These are phyloP conservation scores for Polydrusus pterygomalis DNA, from an alignment of 2,888 invertebrate species.

Conservation along the genomic window DNA sequence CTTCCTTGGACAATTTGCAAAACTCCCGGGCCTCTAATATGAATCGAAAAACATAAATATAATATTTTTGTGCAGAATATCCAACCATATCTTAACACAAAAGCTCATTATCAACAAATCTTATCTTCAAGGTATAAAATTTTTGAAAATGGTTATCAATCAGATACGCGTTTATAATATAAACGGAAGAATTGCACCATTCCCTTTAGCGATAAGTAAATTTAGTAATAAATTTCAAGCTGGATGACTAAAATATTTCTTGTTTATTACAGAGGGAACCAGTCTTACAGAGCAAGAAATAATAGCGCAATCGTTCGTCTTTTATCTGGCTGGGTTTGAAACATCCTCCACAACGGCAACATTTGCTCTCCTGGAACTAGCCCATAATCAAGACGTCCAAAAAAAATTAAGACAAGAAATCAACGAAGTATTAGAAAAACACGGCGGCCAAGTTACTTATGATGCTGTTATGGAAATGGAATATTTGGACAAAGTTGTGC, in stretches of 20 bases:
- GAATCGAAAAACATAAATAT: too few relatives aligned
- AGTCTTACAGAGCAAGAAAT: background rate
- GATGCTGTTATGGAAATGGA: constrained; percentile 58
- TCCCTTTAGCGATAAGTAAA: too few relatives aligned
- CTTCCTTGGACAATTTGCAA: too few relatives aligned
- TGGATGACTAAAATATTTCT: background rate
- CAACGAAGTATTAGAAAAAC: constrained; percentile 39
- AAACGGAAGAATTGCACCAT: too few relatives aligned
- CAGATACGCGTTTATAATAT: too few relatives aligned
- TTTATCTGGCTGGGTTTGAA: constrained; percentile 59
- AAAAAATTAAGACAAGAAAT: constrained; percentile 56
- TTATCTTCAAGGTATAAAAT: too few relatives aligned
- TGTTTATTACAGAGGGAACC: background rate
- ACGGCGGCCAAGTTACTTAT: constrained; percentile 57
- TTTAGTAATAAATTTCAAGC: too few relatives aligned
- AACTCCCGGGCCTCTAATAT: too few relatives aligned
- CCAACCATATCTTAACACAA: too few relatives aligned
- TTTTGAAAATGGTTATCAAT: too few relatives aligned
- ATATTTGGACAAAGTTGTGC: constrained; percentile 59
- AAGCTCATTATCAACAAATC: too few relatives aligned
- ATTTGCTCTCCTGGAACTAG: constrained; percentile 57
- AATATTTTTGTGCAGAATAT: too few relatives aligned
- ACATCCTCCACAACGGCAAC: constrained; percentile 60
- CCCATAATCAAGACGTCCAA: constrained; percentile 55
- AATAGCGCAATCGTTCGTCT: constrained; percentile 46